Percentiles rank a stretch among this genome's conserved stretches.
Conservation (phyloP, 2,888 invertebrate species). For the Pristionchus mayeri region DNA sequence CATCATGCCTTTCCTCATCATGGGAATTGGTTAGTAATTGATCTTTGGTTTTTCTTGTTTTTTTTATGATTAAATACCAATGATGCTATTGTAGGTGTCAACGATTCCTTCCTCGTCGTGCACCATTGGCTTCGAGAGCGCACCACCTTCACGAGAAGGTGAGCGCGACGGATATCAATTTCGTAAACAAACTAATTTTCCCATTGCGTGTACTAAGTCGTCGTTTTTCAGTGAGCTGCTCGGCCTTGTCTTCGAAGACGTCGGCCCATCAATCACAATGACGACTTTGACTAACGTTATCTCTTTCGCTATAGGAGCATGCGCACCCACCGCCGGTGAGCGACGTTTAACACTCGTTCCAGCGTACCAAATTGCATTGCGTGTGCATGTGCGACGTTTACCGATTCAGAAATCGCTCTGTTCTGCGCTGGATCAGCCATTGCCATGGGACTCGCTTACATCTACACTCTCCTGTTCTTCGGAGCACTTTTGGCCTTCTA, state of each 20-base stretch:
- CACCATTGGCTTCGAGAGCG: slow-evolving; percentile 67
- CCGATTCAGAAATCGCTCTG: slow-evolving; percentile 70
- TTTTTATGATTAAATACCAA: too few species aligned
- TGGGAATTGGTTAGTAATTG: slow-evolving; percentile 68
- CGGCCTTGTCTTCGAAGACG: slow-evolving; percentile 53
- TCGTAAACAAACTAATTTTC: background rate
- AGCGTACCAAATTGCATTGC: slow-evolving; percentile 22
- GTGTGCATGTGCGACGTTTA: background rate
- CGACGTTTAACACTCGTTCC: background rate
- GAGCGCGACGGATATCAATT: slow-evolving; percentile 46
- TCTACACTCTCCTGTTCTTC: slow-evolving; percentile 72
- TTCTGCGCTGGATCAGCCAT: slow-evolving; percentile 74
- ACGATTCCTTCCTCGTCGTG: slow-evolving; percentile 73
- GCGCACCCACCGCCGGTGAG: slow-evolving; percentile 71
- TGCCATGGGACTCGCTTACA: slow-evolving; percentile 73
- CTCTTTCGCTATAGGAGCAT: slow-evolving; percentile 73
- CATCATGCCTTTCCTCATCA: slow-evolving; percentile 75
- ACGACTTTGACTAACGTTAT: slow-evolving; percentile 75
- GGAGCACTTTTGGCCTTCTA: slow-evolving; percentile 55
- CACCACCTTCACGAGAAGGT: slow-evolving; percentile 51
- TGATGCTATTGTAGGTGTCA: slow-evolving; percentile 63
- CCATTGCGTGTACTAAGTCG: background rate
- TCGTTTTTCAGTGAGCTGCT: slow-evolving; percentile 33
- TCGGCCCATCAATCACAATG: slow-evolving; percentile 76
- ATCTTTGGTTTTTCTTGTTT: too few species aligned